phyloP scores from a whole-genome alignment of 2,888 invertebrate species.

The Smittia sp. region DNA sequence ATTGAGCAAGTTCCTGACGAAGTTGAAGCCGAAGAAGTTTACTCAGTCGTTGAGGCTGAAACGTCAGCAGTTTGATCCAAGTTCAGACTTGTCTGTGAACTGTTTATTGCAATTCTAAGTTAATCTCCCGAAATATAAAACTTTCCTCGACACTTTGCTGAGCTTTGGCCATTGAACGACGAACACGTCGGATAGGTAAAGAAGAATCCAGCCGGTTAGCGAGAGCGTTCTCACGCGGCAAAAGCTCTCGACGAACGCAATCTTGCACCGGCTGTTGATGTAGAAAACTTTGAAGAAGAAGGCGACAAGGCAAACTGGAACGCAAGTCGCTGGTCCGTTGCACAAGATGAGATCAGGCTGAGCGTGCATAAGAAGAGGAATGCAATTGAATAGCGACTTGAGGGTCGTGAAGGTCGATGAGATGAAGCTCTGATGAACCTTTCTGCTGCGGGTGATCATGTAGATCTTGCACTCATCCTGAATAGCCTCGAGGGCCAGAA shows the following conservation, averaged over 20 bases:
- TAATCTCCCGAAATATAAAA: constrained; percentile 75
- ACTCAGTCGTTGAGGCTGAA: constrained; percentile 41
- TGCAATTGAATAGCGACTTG: constrained; percentile 64
- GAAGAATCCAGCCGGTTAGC: constrained; percentile 81
- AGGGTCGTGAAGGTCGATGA: constrained; percentile 77
- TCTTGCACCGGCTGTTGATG: constrained; percentile 63
- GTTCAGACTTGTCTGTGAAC: constrained; percentile 16
- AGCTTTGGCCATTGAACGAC: constrained; percentile 92
- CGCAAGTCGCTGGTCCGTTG: constrained; percentile 96
- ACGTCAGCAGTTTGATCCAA: constrained; percentile 42
- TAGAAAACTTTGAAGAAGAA: constrained; percentile 70
- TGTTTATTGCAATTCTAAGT: constrained; percentile 52
- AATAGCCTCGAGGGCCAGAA: constrained; percentile 56
- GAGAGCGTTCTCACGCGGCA: constrained; percentile 90
- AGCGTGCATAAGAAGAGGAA: constrained; percentile 66
- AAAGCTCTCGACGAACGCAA: constrained; percentile 92
- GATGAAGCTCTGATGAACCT: constrained; percentile 81
- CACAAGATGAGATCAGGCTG: constrained; percentile 81
- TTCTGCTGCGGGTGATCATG: constrained; percentile 77
- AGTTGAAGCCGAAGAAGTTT: constrained; percentile 37
- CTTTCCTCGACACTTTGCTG: constrained; percentile 61
- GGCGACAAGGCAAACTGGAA: constrained; percentile 81
- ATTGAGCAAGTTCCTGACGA: constrained; percentile 24
- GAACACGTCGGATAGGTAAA: constrained; percentile 78
- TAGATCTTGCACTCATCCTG: constrained; percentile 54